A percentile compares a stretch with the other conserved stretches of the same genome.
Conservation (phyloP, 2,888 invertebrate species). For the Leptopilina drosophilae region DNA sequence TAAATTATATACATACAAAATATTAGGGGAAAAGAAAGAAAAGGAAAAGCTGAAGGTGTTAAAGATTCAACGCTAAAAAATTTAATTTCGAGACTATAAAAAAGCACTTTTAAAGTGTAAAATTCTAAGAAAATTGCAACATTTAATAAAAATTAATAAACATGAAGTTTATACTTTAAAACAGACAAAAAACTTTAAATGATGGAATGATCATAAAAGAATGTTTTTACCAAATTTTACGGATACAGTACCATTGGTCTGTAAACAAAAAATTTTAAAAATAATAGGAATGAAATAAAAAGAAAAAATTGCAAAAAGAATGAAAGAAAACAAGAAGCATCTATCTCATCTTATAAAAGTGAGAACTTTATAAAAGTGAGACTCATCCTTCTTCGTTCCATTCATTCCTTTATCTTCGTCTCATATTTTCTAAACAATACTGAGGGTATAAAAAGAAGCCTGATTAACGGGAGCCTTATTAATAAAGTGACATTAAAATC, state of each 20-base stretch:
- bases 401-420: background rate
- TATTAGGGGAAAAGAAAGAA: slow-evolving; percentile 46
- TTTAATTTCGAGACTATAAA: background rate
- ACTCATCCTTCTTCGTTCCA: background rate
- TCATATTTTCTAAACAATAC: background rate
- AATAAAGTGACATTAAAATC: background rate
- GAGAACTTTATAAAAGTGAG: slow-evolving; percentile 9
- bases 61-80: slow-evolving; percentile 18
- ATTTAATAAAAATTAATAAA: no score
- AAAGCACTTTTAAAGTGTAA: no score
- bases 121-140: no score
- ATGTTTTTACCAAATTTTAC: no score
- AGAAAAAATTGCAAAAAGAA: background rate
- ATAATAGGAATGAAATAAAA: background rate
- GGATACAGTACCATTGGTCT: background rate
- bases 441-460: background rate
- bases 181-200: no score
- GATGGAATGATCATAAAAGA: no score
- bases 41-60: slow-evolving; percentile 51
- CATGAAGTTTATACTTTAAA: no score
- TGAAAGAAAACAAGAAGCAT: no score
- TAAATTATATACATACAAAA: slow-evolving; percentile 54
- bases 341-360: background rate
- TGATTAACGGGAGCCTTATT: background rate
- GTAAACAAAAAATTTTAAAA: background rate